Evolutionary conservation across 2,113 vertebrate genomes (phyloP).

Genomic region (Zootoca vivipara): DNA sequence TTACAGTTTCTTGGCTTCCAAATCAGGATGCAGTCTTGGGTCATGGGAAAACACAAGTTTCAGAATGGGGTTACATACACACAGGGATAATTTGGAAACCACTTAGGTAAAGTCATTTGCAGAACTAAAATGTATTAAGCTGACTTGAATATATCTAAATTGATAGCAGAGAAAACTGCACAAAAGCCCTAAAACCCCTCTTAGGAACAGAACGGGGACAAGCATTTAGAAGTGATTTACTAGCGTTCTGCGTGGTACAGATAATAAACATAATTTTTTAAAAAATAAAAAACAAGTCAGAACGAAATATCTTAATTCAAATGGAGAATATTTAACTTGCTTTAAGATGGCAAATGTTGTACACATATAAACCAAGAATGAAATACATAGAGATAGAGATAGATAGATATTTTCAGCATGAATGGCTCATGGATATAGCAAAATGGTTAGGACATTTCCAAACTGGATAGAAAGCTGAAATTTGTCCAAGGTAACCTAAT

Average conservation of each 20-base stretch:
- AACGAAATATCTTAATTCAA: background rate
- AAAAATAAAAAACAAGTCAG: too few relatives aligned
- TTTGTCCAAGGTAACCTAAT: background rate
- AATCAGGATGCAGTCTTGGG: background rate
- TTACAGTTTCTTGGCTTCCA: conserved; percentile 11
- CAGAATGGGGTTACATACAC: background rate
- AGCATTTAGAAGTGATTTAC: background rate
- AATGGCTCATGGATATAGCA: background rate
- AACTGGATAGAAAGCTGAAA: background rate
- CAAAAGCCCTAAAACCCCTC: background rate
- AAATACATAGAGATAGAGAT: background rate
- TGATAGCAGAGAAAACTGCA: background rate
- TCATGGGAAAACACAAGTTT: conserved; percentile 20
- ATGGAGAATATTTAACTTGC: background rate
- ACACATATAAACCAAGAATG: background rate
- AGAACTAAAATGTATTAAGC: background rate
- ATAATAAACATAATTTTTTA: background rate
- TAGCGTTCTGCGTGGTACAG: background rate
- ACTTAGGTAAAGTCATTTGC: background rate
- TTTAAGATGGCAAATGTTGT: background rate
- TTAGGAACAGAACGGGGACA: background rate
- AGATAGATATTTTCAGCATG: background rate
- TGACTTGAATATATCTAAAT: background rate
- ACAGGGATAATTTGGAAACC: background rate
- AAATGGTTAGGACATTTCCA: background rate